These are phyloP conservation scores for Tromatobia lineatoria DNA, from an alignment of 2,888 invertebrate species.

Conservation along the genomic window DNA sequence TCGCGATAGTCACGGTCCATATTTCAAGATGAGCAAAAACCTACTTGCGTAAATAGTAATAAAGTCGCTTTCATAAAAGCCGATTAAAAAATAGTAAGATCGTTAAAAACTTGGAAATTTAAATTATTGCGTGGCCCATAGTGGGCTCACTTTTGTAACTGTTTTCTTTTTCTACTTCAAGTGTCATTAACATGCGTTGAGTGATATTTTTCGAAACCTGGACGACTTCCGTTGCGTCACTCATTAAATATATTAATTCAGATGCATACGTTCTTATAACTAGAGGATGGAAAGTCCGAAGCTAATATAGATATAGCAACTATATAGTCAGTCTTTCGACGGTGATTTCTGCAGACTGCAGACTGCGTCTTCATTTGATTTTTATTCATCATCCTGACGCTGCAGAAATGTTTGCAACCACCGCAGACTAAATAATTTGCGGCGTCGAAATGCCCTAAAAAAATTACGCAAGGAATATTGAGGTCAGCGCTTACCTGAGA, in stretches of 20 bases:
- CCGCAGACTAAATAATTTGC: background rate
- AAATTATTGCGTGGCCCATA: too few relatives aligned
- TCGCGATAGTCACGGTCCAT: too few relatives aligned
- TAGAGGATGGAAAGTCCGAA: background rate
- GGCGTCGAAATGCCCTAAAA: slow-evolving; percentile 8
- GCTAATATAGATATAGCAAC: background rate
- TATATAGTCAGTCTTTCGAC: background rate
- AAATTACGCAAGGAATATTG: slow-evolving; percentile 10
- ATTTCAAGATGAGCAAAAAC: too few relatives aligned
- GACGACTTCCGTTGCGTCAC: slow-evolving; percentile 3
- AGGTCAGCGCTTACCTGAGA: background rate
- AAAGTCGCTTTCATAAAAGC: too few relatives aligned
- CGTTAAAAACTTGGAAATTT: too few relatives aligned
- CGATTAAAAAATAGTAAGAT: too few relatives aligned
- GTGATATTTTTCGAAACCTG: background rate
- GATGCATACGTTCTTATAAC: background rate
- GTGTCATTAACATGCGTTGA: background rate
- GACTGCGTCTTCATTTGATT: slow-evolving; percentile 5
- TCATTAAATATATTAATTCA: background rate
- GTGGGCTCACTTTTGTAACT: too few relatives aligned
- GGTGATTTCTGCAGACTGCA: background rate
- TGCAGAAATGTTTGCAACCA: slow-evolving; percentile 41
- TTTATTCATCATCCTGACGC: slow-evolving; percentile 11
- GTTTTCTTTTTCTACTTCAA: background rate
- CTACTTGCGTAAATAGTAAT: too few relatives aligned